Percentiles rank a stretch among this genome's conserved stretches.
Conservation (phyloP, 2,888 invertebrate species). For the Drosophila meridiana region DNA sequence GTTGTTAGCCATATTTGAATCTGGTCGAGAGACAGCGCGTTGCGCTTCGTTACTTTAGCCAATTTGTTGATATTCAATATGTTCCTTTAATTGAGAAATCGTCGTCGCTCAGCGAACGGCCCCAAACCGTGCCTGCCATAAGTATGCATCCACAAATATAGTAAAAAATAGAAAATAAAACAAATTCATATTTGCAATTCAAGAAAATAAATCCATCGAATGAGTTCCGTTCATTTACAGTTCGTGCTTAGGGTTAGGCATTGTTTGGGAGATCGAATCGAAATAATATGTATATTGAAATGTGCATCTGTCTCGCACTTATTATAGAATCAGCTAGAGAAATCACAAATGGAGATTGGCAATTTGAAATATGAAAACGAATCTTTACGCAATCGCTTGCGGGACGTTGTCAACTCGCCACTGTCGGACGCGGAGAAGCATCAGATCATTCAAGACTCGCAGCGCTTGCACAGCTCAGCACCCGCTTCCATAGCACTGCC, state of each 20-base stretch:
- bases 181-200: background rate
- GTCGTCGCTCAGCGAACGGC: slow-evolving; percentile 1
- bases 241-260: slow-evolving; percentile 14
- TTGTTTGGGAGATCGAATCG: slow-evolving; percentile 3
- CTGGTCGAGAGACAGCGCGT: slow-evolving; percentile 52
- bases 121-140: slow-evolving; percentile 11
- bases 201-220: background rate
- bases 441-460: slow-evolving; percentile 90
- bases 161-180: background rate
- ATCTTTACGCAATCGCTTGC: slow-evolving; percentile 89
- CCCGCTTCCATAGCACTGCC: slow-evolving; percentile 89
- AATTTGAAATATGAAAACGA: slow-evolving; percentile 92
- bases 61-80: slow-evolving; percentile 71
- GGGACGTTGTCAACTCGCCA: slow-evolving; percentile 92
- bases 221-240: background rate
- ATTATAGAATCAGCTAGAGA: slow-evolving; percentile 83
- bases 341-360: slow-evolving; percentile 84
- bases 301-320: slow-evolving; percentile 12
- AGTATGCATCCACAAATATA: slow-evolving; percentile 8
- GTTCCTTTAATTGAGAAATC: slow-evolving; percentile 53
- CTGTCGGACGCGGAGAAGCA: slow-evolving; percentile 93
- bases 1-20: slow-evolving; percentile 5
- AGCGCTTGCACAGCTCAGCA: slow-evolving; percentile 91
- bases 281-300: background rate
- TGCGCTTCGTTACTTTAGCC: slow-evolving; percentile 72